A percentile compares a stretch with the other conserved stretches of the same genome.
These are phyloP conservation scores for Agrochola lychnidis DNA, from an alignment of 2,888 invertebrate genomes.

Conservation along the genomic window DNA sequence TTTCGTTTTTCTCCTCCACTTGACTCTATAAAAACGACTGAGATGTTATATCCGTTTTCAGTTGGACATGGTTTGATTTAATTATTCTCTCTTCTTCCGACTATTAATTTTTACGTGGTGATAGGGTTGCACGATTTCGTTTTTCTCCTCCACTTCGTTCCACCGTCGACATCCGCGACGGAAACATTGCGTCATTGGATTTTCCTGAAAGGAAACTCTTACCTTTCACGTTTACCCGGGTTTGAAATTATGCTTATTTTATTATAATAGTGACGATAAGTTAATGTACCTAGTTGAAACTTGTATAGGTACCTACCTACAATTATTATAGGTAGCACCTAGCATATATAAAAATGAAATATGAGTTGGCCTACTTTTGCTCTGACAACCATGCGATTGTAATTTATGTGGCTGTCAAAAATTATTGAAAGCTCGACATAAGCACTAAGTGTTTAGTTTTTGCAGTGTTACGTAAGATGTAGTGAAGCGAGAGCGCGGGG, in stretches of 20 bases:
- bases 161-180: slow-evolving; percentile 29
- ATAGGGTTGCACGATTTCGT: slow-evolving; percentile 15
- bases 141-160: slow-evolving; percentile 23
- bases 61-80: background rate
- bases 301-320: background rate
- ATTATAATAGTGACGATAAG: slow-evolving; percentile 14
- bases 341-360: slow-evolving; percentile 16
- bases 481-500: slow-evolving; percentile 64
- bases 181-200: slow-evolving; percentile 47
- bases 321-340: background rate
- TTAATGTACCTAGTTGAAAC: background rate
- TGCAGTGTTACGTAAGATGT: slow-evolving; percentile 76
- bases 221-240: slow-evolving; percentile 31
- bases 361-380: slow-evolving; percentile 15
- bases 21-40: no score
- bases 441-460: slow-evolving; percentile 57
- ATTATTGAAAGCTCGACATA: slow-evolving; percentile 33
- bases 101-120: slow-evolving; percentile 1
- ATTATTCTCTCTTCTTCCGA: background rate
- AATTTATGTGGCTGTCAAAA: slow-evolving; percentile 16
- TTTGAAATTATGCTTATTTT: slow-evolving; percentile 32
- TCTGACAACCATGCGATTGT: slow-evolving; percentile 13
- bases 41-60: background rate
- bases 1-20: slow-evolving; percentile 25
- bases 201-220: slow-evolving; percentile 46